These are phyloP conservation scores for Chrysopa pallens DNA, from an alignment of 1,140 invertebrate genomes.

Conservation along the genomic window DNA sequence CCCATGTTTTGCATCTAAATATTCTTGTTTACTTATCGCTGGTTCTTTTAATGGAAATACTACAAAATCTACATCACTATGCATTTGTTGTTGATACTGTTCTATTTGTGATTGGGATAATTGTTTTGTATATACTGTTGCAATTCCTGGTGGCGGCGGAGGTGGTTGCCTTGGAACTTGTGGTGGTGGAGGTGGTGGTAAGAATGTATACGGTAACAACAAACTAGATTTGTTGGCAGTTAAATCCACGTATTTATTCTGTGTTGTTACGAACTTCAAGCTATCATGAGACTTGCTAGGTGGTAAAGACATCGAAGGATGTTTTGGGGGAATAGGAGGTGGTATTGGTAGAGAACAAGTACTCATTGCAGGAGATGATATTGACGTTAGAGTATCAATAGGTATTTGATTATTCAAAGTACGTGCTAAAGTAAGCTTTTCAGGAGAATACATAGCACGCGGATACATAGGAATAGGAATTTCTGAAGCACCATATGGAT, in stretches of 20 bases:
- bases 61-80: conserved; percentile 77
- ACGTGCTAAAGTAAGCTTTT: too few relatives aligned
- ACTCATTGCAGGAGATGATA: conserved; percentile 16
- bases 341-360: conserved; percentile 5
- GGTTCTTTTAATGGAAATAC: conserved; percentile 79
- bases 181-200: conserved; percentile 29
- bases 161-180: conserved; percentile 24
- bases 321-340: conserved; percentile 15
- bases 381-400: conserved; percentile 4
- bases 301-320: conserved; percentile 23
- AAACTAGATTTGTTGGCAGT: conserved; percentile 38
- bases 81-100: conserved; percentile 69
- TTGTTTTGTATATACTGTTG: conserved; percentile 43
- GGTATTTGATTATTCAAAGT: too few relatives aligned
- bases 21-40: conserved; percentile 72
- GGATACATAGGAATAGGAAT: conserved; percentile 14
- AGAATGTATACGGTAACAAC: conserved; percentile 36
- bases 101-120: conserved; percentile 60
- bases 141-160: conserved; percentile 33
- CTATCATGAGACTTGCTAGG: conserved; percentile 29
- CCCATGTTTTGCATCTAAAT: conserved; percentile 68
- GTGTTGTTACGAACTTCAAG: conserved; percentile 33
- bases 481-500: conserved; percentile 28
- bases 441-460: background rate
- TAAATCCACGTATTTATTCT: conserved; percentile 49